phyloP scores from a whole-genome alignment of 1,140 invertebrate genomes.

The Hermetia illucens region DNA sequence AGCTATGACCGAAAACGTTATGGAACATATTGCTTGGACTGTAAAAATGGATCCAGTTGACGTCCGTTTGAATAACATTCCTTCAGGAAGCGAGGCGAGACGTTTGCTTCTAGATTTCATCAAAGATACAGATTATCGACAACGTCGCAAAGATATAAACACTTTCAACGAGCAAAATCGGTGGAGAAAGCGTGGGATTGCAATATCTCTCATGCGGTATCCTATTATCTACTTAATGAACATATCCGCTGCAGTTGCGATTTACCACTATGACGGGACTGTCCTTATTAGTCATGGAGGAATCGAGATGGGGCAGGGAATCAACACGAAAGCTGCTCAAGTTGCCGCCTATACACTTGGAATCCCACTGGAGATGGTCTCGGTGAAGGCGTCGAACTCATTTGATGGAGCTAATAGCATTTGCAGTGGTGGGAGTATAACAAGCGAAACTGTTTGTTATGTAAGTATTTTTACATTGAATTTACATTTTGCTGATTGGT shows the following conservation, averaged over 20 bases:
- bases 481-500: neutral
- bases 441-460: conserved; percentile 46
- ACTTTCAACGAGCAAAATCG: conserved; percentile 41
- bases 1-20: conserved; percentile 15
- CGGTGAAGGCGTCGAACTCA: neutral
- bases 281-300: conserved; percentile 45
- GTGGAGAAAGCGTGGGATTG: conserved; percentile 45
- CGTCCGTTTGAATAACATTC: conserved; percentile 39
- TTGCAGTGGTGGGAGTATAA: conserved; percentile 46
- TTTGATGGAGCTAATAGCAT: neutral
- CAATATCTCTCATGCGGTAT: conserved; percentile 36
- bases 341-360: conserved; percentile 53
- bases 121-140: conserved; percentile 11
- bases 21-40: conserved; percentile 52
- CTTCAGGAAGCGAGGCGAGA: conserved; percentile 19
- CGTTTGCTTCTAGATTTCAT: conserved; percentile 11
- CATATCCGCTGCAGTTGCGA: conserved; percentile 36
- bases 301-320: conserved; percentile 50
- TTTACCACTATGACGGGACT: conserved; percentile 45
- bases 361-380: conserved; percentile 41
- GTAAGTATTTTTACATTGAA: conserved; percentile 34
- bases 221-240: conserved; percentile 27
- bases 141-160: conserved; percentile 30
- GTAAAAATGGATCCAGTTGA: conserved; percentile 37
- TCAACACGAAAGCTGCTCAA: conserved; percentile 48